phyloP scores from a whole-genome alignment of 2,888 invertebrate species.

The Archips crataeganus region DNA sequence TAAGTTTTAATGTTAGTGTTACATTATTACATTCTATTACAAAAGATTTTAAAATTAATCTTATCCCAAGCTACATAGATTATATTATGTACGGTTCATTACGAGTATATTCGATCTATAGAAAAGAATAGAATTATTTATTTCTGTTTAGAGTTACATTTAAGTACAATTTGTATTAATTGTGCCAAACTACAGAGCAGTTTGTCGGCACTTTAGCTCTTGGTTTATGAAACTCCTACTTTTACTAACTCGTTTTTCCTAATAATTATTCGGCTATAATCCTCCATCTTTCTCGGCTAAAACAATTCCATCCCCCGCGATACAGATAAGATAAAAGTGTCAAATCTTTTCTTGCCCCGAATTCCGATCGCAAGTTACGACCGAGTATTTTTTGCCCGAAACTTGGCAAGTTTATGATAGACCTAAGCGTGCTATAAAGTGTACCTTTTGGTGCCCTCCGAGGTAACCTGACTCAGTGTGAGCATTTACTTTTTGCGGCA shows the following conservation, averaged over 20 bases:
- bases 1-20: no score
- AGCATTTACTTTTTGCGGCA: not conserved
- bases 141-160: no score
- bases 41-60: no score
- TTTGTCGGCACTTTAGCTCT: no score
- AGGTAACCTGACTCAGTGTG: not conserved
- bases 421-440: constrained; percentile 31
- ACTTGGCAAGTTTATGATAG: constrained; percentile 28
- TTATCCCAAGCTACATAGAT: no score
- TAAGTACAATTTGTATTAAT: no score
- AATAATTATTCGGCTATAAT: not conserved
- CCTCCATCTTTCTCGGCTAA: not conserved
- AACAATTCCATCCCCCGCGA: constrained; percentile 23
- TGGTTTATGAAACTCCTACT: no score
- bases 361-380: constrained; percentile 28
- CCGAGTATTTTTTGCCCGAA: constrained; percentile 8
- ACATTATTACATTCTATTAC: no score
- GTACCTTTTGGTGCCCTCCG: not conserved
- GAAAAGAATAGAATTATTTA: no score
- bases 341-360: constrained; percentile 26
- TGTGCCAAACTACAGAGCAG: no score
- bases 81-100: no score
- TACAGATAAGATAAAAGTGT: constrained; percentile 34
- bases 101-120: no score
- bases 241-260: not conserved